Percentiles rank a stretch among this genome's conserved stretches.
Evolutionary conservation across 2,113 vertebrate species (phyloP).

Genomic region (Bagarius yarrelli): DNA sequence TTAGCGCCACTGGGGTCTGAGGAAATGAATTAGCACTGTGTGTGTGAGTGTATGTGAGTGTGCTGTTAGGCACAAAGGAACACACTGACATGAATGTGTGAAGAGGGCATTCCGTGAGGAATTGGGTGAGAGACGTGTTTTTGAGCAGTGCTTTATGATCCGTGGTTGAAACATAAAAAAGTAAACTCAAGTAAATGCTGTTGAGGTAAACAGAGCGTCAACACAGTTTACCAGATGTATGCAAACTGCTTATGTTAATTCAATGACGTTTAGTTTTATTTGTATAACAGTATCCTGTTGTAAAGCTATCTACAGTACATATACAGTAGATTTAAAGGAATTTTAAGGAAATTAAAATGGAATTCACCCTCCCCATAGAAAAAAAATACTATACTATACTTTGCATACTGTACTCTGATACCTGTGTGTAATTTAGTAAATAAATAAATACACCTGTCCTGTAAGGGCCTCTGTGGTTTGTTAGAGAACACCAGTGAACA

Average conservation of each 20-base stretch:
- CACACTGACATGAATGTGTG: neutral
- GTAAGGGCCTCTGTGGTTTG: too few species aligned
- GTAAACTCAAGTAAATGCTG: neutral
- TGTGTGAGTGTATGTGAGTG: constrained; percentile 18
- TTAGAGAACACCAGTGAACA: too few species aligned
- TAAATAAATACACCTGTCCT: too few species aligned
- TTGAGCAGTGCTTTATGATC: neutral
- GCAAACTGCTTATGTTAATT: neutral
- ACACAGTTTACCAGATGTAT: constrained; percentile 1
- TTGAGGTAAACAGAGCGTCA: constrained; percentile 14
- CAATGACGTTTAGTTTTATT: neutral
- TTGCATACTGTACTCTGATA: too few species aligned
- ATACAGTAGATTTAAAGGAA: too few species aligned
- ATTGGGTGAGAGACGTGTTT: neutral
- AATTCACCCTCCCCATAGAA: too few species aligned
- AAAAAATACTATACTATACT: too few species aligned
- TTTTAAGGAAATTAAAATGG: too few species aligned
- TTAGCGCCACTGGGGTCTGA: constrained; percentile 29
- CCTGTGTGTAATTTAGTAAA: too few species aligned
- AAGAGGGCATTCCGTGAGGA: neutral
- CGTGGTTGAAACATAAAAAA: neutral
- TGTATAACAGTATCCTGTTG: too few species aligned
- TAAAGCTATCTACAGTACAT: too few species aligned
- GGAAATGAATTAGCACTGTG: constrained; percentile 18
- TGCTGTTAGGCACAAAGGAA: constrained; percentile 1